Base-by-base conservation (phyloP, 2,888 invertebrate genomes). In the Amphiduros pacificus region DNA sequence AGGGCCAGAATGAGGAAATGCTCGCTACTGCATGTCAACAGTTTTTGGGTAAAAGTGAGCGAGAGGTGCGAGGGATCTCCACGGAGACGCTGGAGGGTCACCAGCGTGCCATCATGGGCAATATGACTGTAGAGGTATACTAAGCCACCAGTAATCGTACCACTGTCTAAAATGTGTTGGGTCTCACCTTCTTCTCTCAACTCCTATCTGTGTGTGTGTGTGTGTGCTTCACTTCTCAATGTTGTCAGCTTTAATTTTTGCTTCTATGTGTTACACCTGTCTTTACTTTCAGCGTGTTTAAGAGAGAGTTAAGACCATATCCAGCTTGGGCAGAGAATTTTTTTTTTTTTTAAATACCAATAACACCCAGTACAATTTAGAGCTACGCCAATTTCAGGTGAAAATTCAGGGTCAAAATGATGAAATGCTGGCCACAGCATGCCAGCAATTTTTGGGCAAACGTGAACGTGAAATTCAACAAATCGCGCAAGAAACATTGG, bases 41-140 rank as follows among this genome's bases (percentile, higher is more conserved):
- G 55, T 84, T 84, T 67, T 74, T 84, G 31, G 81, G 82, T 17
- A 84, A 83, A 63, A 64, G 73, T 4, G 80, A 81, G 65, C 60
- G 63, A 26, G 79, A 84, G 66, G 79, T 84, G 40, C 71, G 74
- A 22, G 68, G 73, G 31, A 78, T 84, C 22, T 81, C 83, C 40
- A 77, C 77, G 65, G 83, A 83, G 55, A 84, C 84, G 0, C 72
- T 84, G 22, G 84, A 84, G 62, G 84, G 83, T 49, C 83, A 84
- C 67, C 84, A 84, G 76, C 69, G 84, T 41, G 83, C 83, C 24
- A 84, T 84, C 64, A 84, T 84, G 83, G 84, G 83, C 50, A 79
- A 82, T 70, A 84, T 84, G 82, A 83, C 83, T 24, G 82, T 83
- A 44, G 71, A 71, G 82, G 83, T 71, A 61, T n/a, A 44, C 6